Percentiles rank a stretch among this genome's conserved stretches.
Evolutionary conservation across 2,888 invertebrate species (phyloP).

Genomic region (Eupsilia transversa): DNA sequence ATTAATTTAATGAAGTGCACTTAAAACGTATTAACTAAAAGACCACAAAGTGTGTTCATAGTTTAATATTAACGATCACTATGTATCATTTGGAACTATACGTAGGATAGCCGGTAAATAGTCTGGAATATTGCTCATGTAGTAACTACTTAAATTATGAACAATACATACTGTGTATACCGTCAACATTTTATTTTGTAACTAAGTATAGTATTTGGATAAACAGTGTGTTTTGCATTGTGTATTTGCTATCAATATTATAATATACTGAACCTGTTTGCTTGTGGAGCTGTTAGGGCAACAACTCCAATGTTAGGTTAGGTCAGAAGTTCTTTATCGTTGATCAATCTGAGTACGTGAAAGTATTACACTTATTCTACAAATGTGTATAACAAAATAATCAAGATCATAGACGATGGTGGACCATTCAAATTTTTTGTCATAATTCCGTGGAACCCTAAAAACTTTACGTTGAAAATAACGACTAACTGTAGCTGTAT

Average conservation of each 20-base stretch:
- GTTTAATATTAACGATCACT: slow-evolving; percentile 38
- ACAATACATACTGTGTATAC: neutral
- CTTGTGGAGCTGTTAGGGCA: too few species aligned
- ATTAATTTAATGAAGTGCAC: slow-evolving; percentile 60
- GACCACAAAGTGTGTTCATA: slow-evolving; percentile 33
- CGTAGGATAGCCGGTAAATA: neutral
- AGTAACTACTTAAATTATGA: neutral
- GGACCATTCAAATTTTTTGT: slow-evolving; percentile 23
- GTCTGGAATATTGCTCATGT: neutral
- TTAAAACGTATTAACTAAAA: slow-evolving; percentile 49
- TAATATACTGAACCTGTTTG: neutral
- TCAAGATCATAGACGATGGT: neutral
- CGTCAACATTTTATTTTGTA: neutral
- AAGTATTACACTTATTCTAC: neutral
- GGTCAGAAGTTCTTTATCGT: neutral
- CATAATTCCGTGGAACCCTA: slow-evolving; percentile 59
- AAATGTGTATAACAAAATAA: neutral
- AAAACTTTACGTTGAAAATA: slow-evolving; percentile 78
- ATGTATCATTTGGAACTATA: slow-evolving; percentile 18
- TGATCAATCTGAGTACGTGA: neutral
- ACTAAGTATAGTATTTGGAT: neutral
- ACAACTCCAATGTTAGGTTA: neutral
- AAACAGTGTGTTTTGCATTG: neutral
- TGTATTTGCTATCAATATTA: neutral
- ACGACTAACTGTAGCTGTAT: slow-evolving; percentile 78